Evolutionary conservation across 2,888 invertebrate species (phyloP), one percentile per base, ranked within the genome.

Genomic region (Lycia hirtaria): DNA sequence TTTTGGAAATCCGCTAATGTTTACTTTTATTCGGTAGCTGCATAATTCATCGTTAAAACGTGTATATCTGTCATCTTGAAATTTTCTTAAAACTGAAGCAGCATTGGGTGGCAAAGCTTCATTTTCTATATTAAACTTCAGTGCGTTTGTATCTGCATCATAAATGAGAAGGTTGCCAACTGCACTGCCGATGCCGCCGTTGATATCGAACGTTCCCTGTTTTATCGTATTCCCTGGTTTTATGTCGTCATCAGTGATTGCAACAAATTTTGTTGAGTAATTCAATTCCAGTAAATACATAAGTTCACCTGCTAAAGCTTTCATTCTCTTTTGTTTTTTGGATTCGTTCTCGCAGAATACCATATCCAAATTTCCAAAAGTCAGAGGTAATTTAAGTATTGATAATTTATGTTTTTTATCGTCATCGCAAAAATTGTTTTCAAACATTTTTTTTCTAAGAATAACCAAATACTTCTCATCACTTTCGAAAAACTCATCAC

Each of bases 311-410:
- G 5, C 30, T 3, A 30, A 3, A 30, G n/a, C 12, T 12, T 30
- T 12, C 30, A 30, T 12, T 30, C 30, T 12, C n/a, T n/a, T n/a
- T n/a, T n/a, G n/a, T n/a, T n/a, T n/a, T 30, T 30, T 62, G 2
- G 30, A 26, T 28, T 48, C 47, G 9, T 43, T 60, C 3, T 58
- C 64, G 38, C 53, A 52, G 32, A 67, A 51, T 5, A 64, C 65
- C 55, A 78, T 61, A 32, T 79, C 78, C 4, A 55, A 33, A 43
- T 78, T 76, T 2, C 78, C 79, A 57, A 78, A 78, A 2, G 57
- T 53, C 28, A 52, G 30, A 9, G 77, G 78, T 6, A 77, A 35
- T 51, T 67, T 62, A n/a, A 78, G 72, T 43, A 49, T 32, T 4
- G 66, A 62, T 6, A 40, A 41, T 40, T 62, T 24, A 10, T 78